Conservation (phyloP, 1,140 invertebrate genomes). For the Drosophila ambigua region DNA sequence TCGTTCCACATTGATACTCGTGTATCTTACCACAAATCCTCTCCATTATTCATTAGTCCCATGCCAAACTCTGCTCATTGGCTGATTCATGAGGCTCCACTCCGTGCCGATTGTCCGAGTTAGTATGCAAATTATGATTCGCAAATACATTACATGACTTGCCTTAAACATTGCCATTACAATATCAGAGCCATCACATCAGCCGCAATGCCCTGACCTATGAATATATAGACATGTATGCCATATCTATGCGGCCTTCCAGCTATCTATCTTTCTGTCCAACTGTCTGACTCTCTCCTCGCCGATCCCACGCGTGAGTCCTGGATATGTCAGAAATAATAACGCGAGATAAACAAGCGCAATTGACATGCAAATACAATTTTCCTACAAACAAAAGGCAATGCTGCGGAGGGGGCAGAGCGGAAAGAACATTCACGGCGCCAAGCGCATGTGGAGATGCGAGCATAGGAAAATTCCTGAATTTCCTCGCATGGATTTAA, state of each 20-base stretch:
- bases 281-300: constrained; percentile 23
- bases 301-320: constrained; percentile 36
- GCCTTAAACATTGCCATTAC: constrained; percentile 55
- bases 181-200: constrained; percentile 48
- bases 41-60: constrained; percentile 26
- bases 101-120: constrained; percentile 12
- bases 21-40: not conserved
- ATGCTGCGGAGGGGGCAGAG: not conserved
- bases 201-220: constrained; percentile 29
- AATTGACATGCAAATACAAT: constrained; percentile 81
- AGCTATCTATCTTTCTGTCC: not conserved
- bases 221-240: constrained; percentile 9
- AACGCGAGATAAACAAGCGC: constrained; percentile 77
- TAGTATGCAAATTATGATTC: constrained; percentile 68
- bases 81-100: constrained; percentile 10
- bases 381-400: constrained; percentile 35
- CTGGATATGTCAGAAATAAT: constrained; percentile 74
- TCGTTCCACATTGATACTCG: not conserved
- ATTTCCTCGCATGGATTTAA: not conserved
- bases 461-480: constrained; percentile 9
- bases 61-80: not conserved
- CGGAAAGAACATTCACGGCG: constrained; percentile 46
- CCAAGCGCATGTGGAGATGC: constrained; percentile 2
- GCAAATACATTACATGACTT: constrained; percentile 55
- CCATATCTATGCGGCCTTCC: no score